Conservation (phyloP, 2,888 invertebrate genomes). For the Notodonta dromedarius region DNA sequence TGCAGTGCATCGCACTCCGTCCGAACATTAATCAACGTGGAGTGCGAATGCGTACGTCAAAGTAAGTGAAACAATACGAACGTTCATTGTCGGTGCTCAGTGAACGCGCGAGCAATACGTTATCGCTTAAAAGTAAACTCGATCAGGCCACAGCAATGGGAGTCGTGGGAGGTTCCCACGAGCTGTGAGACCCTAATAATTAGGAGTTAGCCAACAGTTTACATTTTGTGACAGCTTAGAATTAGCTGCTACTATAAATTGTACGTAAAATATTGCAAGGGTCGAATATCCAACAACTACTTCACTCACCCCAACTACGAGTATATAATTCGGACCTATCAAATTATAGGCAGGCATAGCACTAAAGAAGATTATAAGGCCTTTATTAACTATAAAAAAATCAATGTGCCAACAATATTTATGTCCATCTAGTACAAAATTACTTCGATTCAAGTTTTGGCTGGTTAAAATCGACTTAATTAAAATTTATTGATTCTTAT, state of each 20-base stretch:
- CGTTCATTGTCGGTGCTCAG: constrained; percentile 48
- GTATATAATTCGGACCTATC: too few relatives aligned
- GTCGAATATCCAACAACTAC: too few relatives aligned
- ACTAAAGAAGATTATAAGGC: too few relatives aligned
- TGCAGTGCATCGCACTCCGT: constrained; percentile 50
- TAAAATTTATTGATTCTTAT: too few relatives aligned
- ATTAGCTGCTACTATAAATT: constrained; percentile 29
- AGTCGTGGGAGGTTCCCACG: constrained; percentile 77
- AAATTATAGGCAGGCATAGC: too few relatives aligned
- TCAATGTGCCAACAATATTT: too few relatives aligned
- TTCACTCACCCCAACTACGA: too few relatives aligned
- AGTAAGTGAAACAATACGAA: constrained; percentile 55
- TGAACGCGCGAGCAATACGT: constrained; percentile 52
- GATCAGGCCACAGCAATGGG: constrained; percentile 56
- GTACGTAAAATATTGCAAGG: constrained; percentile 10
- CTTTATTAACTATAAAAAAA: too few relatives aligned
- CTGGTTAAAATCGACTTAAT: too few relatives aligned
- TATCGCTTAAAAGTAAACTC: constrained; percentile 68
- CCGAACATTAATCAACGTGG: constrained; percentile 48
- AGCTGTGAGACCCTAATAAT: constrained; percentile 55
- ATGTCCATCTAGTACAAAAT: too few relatives aligned
- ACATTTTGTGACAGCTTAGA: constrained; percentile 49
- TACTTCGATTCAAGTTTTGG: too few relatives aligned
- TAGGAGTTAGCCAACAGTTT: constrained; percentile 69
- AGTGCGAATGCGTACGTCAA: constrained; percentile 41